Evolutionary conservation across 1,140 invertebrate species (phyloP).

Genomic region (Brachionus calyciflorus): DNA sequence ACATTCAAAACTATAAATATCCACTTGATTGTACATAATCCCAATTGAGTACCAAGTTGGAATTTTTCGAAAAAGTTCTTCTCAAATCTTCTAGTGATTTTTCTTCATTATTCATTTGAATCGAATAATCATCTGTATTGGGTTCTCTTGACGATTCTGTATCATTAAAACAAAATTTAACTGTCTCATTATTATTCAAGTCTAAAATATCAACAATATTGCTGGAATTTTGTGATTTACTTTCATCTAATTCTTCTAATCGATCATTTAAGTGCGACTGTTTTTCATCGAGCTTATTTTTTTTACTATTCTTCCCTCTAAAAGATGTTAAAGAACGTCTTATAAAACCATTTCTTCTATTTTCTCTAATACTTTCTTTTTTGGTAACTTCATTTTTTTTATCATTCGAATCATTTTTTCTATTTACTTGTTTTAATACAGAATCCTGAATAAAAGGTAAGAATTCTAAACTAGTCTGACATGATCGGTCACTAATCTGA

Average conservation of each 20-base stretch:
- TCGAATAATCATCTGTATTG: not conserved
- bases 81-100: slow-evolving; percentile 4
- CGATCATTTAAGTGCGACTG: too few relatives aligned
- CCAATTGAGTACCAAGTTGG: slow-evolving; percentile 24
- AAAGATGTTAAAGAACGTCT: too few relatives aligned
- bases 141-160: not conserved
- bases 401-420: not conserved
- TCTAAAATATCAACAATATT: too few relatives aligned
- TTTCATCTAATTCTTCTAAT: too few relatives aligned
- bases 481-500: slow-evolving; percentile 31
- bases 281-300: too few relatives aligned
- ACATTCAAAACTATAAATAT: slow-evolving; percentile 32
- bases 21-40: slow-evolving; percentile 42
- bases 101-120: slow-evolving; percentile 11
- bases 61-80: not conserved
- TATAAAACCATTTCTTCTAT: too few relatives aligned
- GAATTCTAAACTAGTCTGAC: slow-evolving; percentile 33
- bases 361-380: too few relatives aligned
- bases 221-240: too few relatives aligned
- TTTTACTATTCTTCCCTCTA: too few relatives aligned
- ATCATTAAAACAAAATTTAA: not conserved
- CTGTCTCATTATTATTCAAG: too few relatives aligned
- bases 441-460: not conserved
- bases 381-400: not conserved
- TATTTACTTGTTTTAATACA: not conserved